Evolutionary conservation across 64 coral and sea anemone species (phyloP), one percentile per base, ranked within the genome.

Genomic region (Pocillopora verrucosa): DNA sequence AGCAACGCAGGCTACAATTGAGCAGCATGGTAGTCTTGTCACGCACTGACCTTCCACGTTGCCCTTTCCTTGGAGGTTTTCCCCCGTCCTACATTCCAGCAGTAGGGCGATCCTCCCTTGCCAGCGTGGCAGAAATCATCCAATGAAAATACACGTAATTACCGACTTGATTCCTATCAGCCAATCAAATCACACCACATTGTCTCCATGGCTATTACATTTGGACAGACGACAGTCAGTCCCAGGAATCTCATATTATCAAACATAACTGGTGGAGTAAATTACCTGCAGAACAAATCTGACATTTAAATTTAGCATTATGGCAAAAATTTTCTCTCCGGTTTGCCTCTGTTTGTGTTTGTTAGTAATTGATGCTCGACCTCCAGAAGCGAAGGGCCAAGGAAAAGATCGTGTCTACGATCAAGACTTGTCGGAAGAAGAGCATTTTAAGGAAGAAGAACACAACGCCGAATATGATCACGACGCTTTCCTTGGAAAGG

Each of bases 401-500:
- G 70, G 56, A 11, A 84, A 84, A 14, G 56, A 75, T 69, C 82
- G 90, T 6, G 90, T 92, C 1, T 92, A 87, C 61, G 90, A 92
- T n/a, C 58, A 85, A 41, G 85, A 92, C 35, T 61, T 92, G 19
- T 92, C 90, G n/a, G 83, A 86, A 5, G 83, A 92, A 74, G 90
- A 92, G 20, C 90, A 92, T 77, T 92, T 87, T 26, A 78, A 80
- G 4, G 86, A 59, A 10, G 90, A 87, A 36, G 90, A 91, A 13
- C 97, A 95, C 56, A 99, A 92, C 84, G 22, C 84, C 10, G 97
- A 99, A 72, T 99, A 95, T 38, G 97, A 99, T 77, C 97, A 99
- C 20, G 97, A 99, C 82, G 97, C 97, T 56, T 99, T 99, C 58
- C 90, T 99, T 13, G 97, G 97, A 25, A 87, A 93, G 25, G 97